These are phyloP conservation scores for Koerneria pararmatus DNA, from an alignment of 2,888 invertebrate genomes.

Conservation along the genomic window DNA sequence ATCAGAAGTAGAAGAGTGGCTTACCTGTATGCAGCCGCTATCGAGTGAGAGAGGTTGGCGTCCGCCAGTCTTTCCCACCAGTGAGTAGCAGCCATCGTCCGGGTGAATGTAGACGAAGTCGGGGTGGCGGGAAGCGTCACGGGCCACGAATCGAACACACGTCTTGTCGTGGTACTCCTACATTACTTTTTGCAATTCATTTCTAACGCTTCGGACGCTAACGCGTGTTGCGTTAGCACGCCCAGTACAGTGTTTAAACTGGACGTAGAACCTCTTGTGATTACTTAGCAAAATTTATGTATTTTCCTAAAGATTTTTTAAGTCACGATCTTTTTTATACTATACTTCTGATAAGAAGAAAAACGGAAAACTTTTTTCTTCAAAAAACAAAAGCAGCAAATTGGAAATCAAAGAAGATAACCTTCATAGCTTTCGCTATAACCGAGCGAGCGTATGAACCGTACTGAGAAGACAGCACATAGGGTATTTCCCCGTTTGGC, in stretches of 20 bases:
- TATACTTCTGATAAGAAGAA: too few species aligned
- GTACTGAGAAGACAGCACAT: slow-evolving; percentile 55
- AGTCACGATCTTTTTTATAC: slow-evolving; percentile 11
- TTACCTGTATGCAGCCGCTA: slow-evolving; percentile 57
- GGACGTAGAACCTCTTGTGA: too few species aligned
- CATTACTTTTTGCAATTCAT: background rate
- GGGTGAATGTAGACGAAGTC: slow-evolving; percentile 68
- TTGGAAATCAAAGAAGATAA: slow-evolving; percentile 55
- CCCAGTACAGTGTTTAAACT: too few species aligned
- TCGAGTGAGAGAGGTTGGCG: slow-evolving; percentile 54
- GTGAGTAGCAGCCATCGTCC: slow-evolving; percentile 72
- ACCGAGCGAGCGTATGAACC: slow-evolving; percentile 55
- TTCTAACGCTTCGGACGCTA: background rate
- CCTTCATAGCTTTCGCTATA: slow-evolving; percentile 57
- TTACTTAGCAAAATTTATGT: background rate
- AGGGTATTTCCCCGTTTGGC: slow-evolving; percentile 58
- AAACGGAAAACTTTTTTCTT: background rate
- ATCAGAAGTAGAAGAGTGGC: slow-evolving; percentile 20
- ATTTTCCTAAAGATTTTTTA: background rate
- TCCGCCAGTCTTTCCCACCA: slow-evolving; percentile 62
- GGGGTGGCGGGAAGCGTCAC: slow-evolving; percentile 59
- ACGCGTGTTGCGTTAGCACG: background rate
- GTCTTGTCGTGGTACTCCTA: slow-evolving; percentile 67
- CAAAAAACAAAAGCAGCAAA: slow-evolving; percentile 60
- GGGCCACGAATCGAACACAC: slow-evolving; percentile 69